phyloP scores from a whole-genome alignment of 2,888 invertebrate genomes.

The Altica lythri region DNA sequence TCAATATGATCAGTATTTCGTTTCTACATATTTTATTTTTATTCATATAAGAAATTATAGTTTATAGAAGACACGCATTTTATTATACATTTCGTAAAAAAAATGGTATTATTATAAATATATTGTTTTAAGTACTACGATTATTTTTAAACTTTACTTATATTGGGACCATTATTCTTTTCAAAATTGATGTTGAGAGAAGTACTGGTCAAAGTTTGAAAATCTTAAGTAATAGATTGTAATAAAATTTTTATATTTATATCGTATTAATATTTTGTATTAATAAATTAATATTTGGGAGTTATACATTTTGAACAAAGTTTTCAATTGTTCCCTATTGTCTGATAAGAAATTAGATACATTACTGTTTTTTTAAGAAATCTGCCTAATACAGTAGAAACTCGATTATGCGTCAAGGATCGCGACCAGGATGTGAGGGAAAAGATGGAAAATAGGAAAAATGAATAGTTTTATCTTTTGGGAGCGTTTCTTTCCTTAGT shows the following conservation, averaged over 20 bases:
- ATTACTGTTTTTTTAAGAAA: too few species aligned
- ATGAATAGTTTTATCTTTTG: too few species aligned
- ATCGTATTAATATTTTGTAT: conserved; percentile 29
- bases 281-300: conserved; percentile 10
- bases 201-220: conserved; percentile 44
- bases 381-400: too few species aligned
- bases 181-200: conserved; percentile 38
- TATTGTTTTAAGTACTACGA: conserved; percentile 41
- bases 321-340: conserved; percentile 11
- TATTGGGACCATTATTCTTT: conserved; percentile 41
- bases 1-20: conserved; percentile 48
- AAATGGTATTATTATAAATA: too few species aligned
- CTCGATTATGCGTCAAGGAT: too few species aligned
- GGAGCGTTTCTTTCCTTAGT: too few species aligned
- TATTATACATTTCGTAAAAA: conserved; percentile 38
- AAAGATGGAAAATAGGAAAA: too few species aligned
- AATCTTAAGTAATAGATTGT: conserved; percentile 31
- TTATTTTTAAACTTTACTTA: conserved; percentile 28
- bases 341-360: too few species aligned
- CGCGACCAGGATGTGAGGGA: too few species aligned
- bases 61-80: conserved; percentile 38
- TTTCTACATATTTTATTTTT: conserved; percentile 28
- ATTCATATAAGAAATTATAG: conserved; percentile 19
- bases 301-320: conserved; percentile 17
- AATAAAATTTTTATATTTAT: conserved; percentile 35